Percentiles rank a stretch among this genome's conserved stretches.
These are phyloP conservation scores for Hippocampus kuda DNA, from an alignment of 2,797 vertebrate species.

Conservation along the genomic window DNA sequence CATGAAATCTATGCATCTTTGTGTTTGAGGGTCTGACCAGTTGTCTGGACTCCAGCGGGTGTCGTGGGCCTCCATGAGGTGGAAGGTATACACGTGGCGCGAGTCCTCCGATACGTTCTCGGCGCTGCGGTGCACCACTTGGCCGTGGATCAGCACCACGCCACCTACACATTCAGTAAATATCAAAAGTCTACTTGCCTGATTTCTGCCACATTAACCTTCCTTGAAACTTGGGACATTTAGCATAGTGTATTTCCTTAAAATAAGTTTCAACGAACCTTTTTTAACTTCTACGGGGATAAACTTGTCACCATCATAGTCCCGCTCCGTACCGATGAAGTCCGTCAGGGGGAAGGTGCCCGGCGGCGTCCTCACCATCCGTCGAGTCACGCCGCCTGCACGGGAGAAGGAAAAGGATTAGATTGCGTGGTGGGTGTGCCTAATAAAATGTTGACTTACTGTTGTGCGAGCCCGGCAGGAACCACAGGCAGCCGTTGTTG, in stretches of 20 bases:
- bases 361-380: slow-evolving; percentile 75
- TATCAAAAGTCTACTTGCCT: too few species aligned
- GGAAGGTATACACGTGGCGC: slow-evolving; percentile 85
- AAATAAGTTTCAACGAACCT: slow-evolving; percentile 61
- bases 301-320: slow-evolving; percentile 66
- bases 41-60: slow-evolving; percentile 85
- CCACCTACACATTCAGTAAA: slow-evolving; percentile 61
- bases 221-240: not conserved
- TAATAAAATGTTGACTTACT: slow-evolving; percentile 51
- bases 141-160: slow-evolving; percentile 81
- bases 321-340: slow-evolving; percentile 73
- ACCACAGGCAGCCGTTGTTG: slow-evolving; percentile 89
- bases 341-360: slow-evolving; percentile 67
- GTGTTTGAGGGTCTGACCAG: slow-evolving; percentile 68
- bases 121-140: slow-evolving; percentile 87
- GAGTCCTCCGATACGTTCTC: slow-evolving; percentile 74
- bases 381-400: slow-evolving; percentile 74
- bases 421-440: not conserved
- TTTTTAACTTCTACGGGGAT: slow-evolving; percentile 72
- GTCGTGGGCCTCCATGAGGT: slow-evolving; percentile 82
- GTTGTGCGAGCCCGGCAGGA: slow-evolving; percentile 86
- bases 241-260: too few species aligned
- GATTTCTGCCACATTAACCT: too few species aligned
- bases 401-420: too few species aligned
- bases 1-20: not conserved